Percentiles rank a stretch among this genome's conserved stretches.
These are phyloP conservation scores for Centropyge bicolor DNA, from an alignment of 2,797 vertebrate genomes.

Conservation along the genomic window DNA sequence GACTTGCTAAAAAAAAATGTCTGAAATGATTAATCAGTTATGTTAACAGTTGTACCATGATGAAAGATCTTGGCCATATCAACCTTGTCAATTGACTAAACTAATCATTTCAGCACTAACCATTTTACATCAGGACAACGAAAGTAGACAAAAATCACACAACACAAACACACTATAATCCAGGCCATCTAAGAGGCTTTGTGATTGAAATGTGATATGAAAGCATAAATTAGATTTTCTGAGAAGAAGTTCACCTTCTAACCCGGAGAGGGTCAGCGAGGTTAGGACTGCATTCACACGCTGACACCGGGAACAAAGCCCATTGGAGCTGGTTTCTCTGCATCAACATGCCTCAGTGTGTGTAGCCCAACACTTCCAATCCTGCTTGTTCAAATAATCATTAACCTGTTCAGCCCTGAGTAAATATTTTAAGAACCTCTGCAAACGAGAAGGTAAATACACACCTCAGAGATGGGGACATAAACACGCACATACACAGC, in stretches of 20 bases:
- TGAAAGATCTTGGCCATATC: no score
- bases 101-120: neutral
- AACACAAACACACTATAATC: neutral
- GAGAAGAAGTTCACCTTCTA: slow-evolving; percentile 33
- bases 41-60: neutral
- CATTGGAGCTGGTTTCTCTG: slow-evolving; percentile 26
- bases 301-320: slow-evolving; percentile 54
- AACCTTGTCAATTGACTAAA: no score
- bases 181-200: neutral
- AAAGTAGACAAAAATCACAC: neutral
- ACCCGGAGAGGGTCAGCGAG: slow-evolving; percentile 33
- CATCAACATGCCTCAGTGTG: slow-evolving; percentile 17
- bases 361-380: slow-evolving; percentile 46
- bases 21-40: neutral
- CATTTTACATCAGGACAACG: neutral
- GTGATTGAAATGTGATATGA: slow-evolving; percentile 9
- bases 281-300: slow-evolving; percentile 41
- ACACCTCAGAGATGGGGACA: slow-evolving; percentile 40
- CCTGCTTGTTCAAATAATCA: slow-evolving; percentile 77
- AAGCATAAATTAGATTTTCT: slow-evolving; percentile 27
- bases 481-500: slow-evolving; percentile 22
- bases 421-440: slow-evolving; percentile 76
- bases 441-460: slow-evolving; percentile 72
- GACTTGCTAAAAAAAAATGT: neutral
- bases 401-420: slow-evolving; percentile 77